Percentiles rank a stretch among this genome's conserved stretches.
phyloP scores from a whole-genome alignment of 2,113 vertebrate species.

The Erythrolamprus reginae region DNA sequence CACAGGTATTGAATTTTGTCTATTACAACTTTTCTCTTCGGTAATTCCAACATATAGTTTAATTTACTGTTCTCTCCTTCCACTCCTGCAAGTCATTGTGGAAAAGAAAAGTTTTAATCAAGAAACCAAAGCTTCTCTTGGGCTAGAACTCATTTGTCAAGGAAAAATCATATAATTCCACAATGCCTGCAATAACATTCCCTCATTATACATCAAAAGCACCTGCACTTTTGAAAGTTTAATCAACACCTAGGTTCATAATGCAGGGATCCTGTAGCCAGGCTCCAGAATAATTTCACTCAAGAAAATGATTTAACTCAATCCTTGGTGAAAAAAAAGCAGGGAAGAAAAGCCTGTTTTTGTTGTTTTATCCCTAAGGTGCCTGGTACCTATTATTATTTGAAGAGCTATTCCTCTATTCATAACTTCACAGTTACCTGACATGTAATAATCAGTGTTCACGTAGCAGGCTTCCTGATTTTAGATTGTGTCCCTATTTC shows the following conservation, averaged over 20 bases:
- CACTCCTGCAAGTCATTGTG: not conserved
- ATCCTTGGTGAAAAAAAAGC: not conserved
- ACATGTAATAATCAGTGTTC: not conserved
- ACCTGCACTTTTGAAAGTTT: not conserved
- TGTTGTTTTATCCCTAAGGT: not conserved
- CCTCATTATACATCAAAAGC: not conserved
- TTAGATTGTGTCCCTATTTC: not conserved
- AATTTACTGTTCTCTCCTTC: not conserved
- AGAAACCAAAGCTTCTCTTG: not conserved
- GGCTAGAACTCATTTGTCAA: not conserved
- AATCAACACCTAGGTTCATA: not conserved
- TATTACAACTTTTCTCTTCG: not conserved
- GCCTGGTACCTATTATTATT: not conserved
- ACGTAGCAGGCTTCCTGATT: not conserved
- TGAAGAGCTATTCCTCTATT: not conserved
- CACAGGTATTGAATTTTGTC: not conserved
- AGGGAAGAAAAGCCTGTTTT: not conserved
- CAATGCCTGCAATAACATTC: not conserved
- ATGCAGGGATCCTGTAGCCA: not conserved
- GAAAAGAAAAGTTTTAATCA: not conserved
- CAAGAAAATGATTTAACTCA: not conserved
- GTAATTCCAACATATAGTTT: not conserved
- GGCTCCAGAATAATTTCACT: fast-evolving
- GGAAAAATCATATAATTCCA: slow-evolving; percentile 10
- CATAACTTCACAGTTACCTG: not conserved